Evolutionary conservation across 1,140 invertebrate species (phyloP).

Genomic region (Charaxes varanes): DNA sequence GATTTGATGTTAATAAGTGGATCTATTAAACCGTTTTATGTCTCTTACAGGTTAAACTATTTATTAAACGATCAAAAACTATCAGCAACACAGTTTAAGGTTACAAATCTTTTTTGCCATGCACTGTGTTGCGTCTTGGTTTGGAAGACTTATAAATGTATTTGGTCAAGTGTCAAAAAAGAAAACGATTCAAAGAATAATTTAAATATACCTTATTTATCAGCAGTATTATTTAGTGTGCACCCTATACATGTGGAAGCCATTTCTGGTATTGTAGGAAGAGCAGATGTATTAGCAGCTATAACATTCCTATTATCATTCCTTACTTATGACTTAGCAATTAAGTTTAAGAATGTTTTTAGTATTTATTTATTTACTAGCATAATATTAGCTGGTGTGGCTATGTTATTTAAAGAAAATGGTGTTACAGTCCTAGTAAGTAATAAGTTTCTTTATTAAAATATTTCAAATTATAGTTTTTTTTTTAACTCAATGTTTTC

Average conservation of each 20-base stretch:
- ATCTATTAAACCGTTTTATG: slow-evolving; percentile 16
- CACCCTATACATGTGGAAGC: slow-evolving; percentile 97
- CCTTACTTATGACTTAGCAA: slow-evolving; percentile 73
- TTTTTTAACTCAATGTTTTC: no score
- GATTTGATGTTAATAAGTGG: no score
- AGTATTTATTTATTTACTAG: slow-evolving; percentile 44
- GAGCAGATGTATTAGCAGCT: slow-evolving; percentile 91
- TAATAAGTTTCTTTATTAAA: slow-evolving; percentile 16
- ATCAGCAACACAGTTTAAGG: slow-evolving; percentile 81
- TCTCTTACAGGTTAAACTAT: slow-evolving; percentile 78
- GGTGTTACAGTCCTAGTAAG: slow-evolving; percentile 91
- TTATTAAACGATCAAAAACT: slow-evolving; percentile 73
- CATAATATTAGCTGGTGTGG: slow-evolving; percentile 72
- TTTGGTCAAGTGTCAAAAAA: slow-evolving; percentile 65
- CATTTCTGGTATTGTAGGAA: slow-evolving; percentile 94
- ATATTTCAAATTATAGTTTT: not conserved
- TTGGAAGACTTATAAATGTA: slow-evolving; percentile 76
- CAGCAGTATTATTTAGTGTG: slow-evolving; percentile 88
- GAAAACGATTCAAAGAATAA: slow-evolving; percentile 8
- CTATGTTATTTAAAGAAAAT: slow-evolving; percentile 94
- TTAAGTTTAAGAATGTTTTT: slow-evolving; percentile 18
- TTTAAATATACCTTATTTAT: slow-evolving; percentile 72
- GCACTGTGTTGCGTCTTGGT: slow-evolving; percentile 63
- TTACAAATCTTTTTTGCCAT: slow-evolving; percentile 82
- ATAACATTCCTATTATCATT: slow-evolving; percentile 86